Percentiles rank a stretch among this genome's conserved stretches.
phyloP scores from a whole-genome alignment of 2,113 vertebrate species.

The Ornithorhynchus anatinus region DNA sequence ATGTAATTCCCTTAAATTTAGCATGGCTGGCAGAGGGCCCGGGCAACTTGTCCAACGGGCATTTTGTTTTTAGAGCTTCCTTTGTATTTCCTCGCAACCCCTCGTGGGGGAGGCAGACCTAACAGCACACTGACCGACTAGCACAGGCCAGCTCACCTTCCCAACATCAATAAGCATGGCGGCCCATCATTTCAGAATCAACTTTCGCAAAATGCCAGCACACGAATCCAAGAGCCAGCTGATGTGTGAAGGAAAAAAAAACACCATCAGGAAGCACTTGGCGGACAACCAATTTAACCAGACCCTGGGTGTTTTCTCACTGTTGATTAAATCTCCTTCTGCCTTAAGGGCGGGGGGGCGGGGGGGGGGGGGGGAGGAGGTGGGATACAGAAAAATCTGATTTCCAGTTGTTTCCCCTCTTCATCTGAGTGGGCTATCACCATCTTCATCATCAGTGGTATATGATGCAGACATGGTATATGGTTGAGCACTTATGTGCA shows the following conservation, averaged over 20 bases:
- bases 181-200: constrained; percentile 53
- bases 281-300: constrained; percentile 19
- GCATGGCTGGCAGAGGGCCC: too few species aligned
- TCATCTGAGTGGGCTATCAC: constrained; percentile 34
- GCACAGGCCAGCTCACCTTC: constrained; percentile 54
- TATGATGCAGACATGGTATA: too few species aligned
- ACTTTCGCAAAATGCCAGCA: constrained; percentile 47
- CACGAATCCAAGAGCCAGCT: constrained; percentile 30
- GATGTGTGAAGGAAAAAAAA: constrained; percentile 42
- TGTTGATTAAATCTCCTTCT: constrained; percentile 20
- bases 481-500: too few species aligned
- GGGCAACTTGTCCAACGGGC: too few species aligned
- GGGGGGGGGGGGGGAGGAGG: too few species aligned
- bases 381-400: neutral
- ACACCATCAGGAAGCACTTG: constrained; percentile 11
- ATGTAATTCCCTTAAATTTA: too few species aligned
- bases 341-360: neutral
- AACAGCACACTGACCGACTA: too few species aligned
- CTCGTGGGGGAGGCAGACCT: neutral
- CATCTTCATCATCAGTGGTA: too few species aligned
- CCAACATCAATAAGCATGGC: constrained; percentile 56
- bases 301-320: constrained; percentile 16
- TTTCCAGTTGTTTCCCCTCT: constrained; percentile 31
- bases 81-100: too few species aligned
- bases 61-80: too few species aligned